Evolutionary conservation across 2,888 invertebrate species (phyloP), one percentile per base, ranked within the genome.

Genomic region (Dugesia japonica): DNA sequence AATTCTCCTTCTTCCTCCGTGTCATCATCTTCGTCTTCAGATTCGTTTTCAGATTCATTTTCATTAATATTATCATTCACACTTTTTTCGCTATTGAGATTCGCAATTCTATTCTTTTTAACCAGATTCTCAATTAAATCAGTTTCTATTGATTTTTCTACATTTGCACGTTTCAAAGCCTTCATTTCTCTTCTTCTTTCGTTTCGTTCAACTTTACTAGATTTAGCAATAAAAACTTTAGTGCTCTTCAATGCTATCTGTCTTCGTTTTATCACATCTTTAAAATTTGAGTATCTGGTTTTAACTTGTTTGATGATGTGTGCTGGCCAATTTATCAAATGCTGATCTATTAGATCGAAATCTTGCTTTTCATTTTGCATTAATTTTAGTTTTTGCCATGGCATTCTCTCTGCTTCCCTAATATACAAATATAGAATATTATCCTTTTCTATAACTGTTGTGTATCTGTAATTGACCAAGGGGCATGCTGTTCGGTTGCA

Each of bases 391-490:
- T 92, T 92, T 84, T 98, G 97, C 98, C 98, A 98, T 83, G 87
- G 86, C 76, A 85, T 85, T 78, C 87, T 81, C 80, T 87, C 87
- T 42, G 71, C 73, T 26, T 56, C 38, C 86, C 91, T 91, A 89
- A 93, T 90, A 81, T 88, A 93, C 76, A 94, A 86, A 86, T 91
- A 94, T 82, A 79, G 28, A 31, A 78, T 75, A 86, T 97, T 97
- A 83, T 94, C 92, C 84, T 98, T 95, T 87, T 98, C 98, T 79
- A 93, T 88, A 4, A 98, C 88, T 1, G 98, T 98, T 0, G 98
- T 98, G 88, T 98, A 99, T 86, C 94, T 93, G 85, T 94, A 95
- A 85, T 98, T 98, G 20, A 98, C 95, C 79, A 98, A 86, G 0
- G 98, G 98, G 84, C 98, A 99, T 0, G 94, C 90, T 4, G 90